phyloP scores from a whole-genome alignment of 2,797 vertebrate genomes.

The Danio tinwini region DNA sequence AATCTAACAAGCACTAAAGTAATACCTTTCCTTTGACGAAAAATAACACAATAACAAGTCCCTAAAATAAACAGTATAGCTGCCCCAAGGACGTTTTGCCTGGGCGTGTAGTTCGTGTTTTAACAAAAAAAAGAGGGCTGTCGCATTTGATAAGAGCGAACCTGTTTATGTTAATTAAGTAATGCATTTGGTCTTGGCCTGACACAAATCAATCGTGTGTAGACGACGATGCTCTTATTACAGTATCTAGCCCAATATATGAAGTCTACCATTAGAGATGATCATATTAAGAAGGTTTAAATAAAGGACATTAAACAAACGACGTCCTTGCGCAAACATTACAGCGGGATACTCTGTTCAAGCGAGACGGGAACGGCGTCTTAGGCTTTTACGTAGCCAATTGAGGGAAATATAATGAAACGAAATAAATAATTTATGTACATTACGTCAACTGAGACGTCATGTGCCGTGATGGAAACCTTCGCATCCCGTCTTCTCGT shows the following conservation, averaged over 20 bases:
- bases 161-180: slow-evolving; percentile 16
- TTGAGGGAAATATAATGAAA: slow-evolving; percentile 14
- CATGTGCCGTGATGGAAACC: slow-evolving; percentile 62
- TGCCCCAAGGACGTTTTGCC: background rate
- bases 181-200: background rate
- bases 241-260: background rate
- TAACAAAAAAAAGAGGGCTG: background rate
- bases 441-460: slow-evolving; percentile 61
- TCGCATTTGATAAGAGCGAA: slow-evolving; percentile 33
- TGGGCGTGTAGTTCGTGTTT: background rate
- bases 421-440: slow-evolving; percentile 60
- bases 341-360: background rate
- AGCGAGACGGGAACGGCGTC: background rate
- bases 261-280: too few species aligned
- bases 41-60: background rate
- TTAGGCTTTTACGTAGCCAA: background rate
- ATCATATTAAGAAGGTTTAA: too few species aligned
- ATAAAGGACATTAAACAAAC: slow-evolving; percentile 26
- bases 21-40: slow-evolving; percentile 15
- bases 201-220: background rate
- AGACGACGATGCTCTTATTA: background rate
- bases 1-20: slow-evolving; percentile 7
- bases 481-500: slow-evolving; percentile 40
- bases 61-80: background rate
- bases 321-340: slow-evolving; percentile 35